A percentile compares a stretch with the other conserved stretches of the same genome.
Conservation (phyloP, 2,888 invertebrate species). For the Orthosia gothica region DNA sequence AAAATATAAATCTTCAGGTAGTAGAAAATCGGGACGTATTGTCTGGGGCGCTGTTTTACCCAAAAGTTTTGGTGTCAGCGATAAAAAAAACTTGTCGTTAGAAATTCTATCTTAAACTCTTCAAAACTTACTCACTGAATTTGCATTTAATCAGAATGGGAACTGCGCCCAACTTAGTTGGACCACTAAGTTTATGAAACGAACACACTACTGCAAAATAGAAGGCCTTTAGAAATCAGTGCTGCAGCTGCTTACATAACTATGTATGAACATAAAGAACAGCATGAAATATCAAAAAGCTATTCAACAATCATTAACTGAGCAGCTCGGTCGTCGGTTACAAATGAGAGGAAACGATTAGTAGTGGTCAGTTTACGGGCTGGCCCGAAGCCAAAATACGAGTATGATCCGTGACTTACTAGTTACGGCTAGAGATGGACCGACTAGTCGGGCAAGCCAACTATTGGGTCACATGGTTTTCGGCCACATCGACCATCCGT, state of each 20-base stretch:
- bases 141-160: slow-evolving; percentile 24
- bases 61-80: slow-evolving; percentile 20
- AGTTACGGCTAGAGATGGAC: slow-evolving; percentile 20
- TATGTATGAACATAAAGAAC: neutral
- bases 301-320: slow-evolving; percentile 39
- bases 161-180: neutral
- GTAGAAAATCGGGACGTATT: slow-evolving; percentile 10
- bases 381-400: slow-evolving; percentile 62
- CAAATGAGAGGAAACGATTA: slow-evolving; percentile 65
- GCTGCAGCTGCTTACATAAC: neutral
- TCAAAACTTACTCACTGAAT: slow-evolving; percentile 18
- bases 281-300: slow-evolving; percentile 12
- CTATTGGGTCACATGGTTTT: neutral
- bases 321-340: slow-evolving; percentile 24
- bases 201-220: neutral
- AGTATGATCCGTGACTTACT: slow-evolving; percentile 58
- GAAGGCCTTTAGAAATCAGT: neutral
- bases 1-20: neutral
- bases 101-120: slow-evolving; percentile 6
- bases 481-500: too few species aligned
- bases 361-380: slow-evolving; percentile 43
- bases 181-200: neutral
- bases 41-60: slow-evolving; percentile 15
- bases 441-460: neutral
- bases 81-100: slow-evolving; percentile 29